Base-by-base conservation (phyloP, 2,113 vertebrate species). In the Oreotrochilus melanogaster region DNA sequence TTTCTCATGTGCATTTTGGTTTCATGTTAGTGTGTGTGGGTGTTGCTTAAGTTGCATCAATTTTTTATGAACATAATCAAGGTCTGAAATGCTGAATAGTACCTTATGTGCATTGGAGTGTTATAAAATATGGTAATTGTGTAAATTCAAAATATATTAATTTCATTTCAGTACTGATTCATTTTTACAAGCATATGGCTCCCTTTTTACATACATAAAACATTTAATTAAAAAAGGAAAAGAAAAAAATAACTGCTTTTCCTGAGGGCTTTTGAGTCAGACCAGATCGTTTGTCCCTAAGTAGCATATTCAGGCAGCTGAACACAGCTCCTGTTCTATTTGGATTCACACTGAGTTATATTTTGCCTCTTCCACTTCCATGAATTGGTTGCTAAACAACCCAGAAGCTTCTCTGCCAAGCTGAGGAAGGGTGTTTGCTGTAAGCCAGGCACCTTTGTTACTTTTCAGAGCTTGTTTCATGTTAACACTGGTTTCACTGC, bases 31-130 rank as follows among this genome's bases (percentile, higher is more conserved):
- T 88, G 30, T 70, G 25, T 54, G 65, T 56, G 57, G n/a, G 19
- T 78, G 37, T 57, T 23, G 50, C 37, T 91, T 78, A 81, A 74
- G 37, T 75, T 66, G n/a, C 86, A 72, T 97, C 31, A 88, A 51
- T 60, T 75, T 89, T 92, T 93, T 56, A 60, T 85, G 39, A 85
- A 28, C 64, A 33, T 93, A 88, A 95, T 93, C 91, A 92, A 93
- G 53, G 79, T 57, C 61, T 75, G 88, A 84, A 86, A 81, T 76
- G 65, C 69, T 73, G 24, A 70, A 30, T 78, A 91, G 76, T 78
- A 50, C 66, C 53, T 89, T 91, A 11, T 19, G 11, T 94, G 81
- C 72, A 92, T 9, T 73, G 57, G 60, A 86, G 67, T 62, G 25
- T 90, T 92, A 79, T 17, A 92, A 86, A 92, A 72, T 86, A 86